A percentile compares a stretch with the other conserved stretches of the same genome.
Evolutionary conservation across 2,113 vertebrate species (phyloP).

Genomic region (Hippopotamus amphibius): DNA sequence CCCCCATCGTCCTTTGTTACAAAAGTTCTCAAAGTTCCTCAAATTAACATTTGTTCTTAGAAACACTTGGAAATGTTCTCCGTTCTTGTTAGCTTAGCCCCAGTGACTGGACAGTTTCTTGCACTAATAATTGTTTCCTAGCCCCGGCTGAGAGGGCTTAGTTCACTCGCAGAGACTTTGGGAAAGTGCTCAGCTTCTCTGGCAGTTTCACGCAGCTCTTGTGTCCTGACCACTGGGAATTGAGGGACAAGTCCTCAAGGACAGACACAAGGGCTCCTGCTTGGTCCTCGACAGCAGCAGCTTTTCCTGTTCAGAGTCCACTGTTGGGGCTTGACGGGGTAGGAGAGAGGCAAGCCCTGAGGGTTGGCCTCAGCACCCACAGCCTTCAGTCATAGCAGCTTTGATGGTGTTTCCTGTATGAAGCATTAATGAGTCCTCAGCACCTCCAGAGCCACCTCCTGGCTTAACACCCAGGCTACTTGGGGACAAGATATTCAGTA

Average conservation of each 20-base stretch:
- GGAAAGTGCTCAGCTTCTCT: background rate
- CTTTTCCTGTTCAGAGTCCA: background rate
- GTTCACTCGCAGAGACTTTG: background rate
- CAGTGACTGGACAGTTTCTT: background rate
- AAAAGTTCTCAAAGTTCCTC: background rate
- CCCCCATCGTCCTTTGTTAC: background rate
- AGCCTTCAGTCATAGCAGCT: background rate
- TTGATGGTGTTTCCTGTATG: fast-evolving
- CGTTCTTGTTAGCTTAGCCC: background rate
- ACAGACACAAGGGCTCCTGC: background rate
- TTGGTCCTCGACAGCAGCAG: background rate
- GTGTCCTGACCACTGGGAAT: background rate
- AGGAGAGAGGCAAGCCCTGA: background rate
- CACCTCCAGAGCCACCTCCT: background rate
- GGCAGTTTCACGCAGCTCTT: background rate
- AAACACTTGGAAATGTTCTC: background rate
- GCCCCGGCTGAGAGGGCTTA: background rate
- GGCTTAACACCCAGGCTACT: background rate
- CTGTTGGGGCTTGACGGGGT: fast-evolving
- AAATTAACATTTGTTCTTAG: background rate
- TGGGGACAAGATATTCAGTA: background rate
- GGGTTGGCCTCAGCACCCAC: background rate
- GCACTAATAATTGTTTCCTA: background rate
- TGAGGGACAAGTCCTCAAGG: too few relatives aligned
- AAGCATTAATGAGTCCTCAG: background rate